Evolutionary conservation across 2,888 invertebrate genomes (phyloP), one percentile per base, ranked within the genome.

Genomic region (Dioctria linearis): DNA sequence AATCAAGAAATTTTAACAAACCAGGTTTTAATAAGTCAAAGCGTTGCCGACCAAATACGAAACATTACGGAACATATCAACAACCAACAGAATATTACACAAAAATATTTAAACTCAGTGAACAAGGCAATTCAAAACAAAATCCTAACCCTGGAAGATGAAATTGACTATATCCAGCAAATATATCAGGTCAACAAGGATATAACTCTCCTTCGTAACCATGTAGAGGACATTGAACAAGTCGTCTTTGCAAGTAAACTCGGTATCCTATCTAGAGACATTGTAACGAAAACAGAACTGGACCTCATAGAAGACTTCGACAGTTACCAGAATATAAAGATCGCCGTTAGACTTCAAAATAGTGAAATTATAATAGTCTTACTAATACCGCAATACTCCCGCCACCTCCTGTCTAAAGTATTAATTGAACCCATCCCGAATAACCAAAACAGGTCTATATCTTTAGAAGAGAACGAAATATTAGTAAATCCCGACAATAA

Each of bases 81-180:
- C n/a, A 67, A 46, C 3, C 67, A 71, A 71, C 71, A 71, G 37
- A 25, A 51, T 11, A 71, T 25, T n/a, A 71, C n/a, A 4, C 37
- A 71, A 51, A 49, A 42, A 6, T 71, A 51, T 51, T 39, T 71
- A 51, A 54, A 71, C 13, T 11, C 49, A 9, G 11, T 54, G 51
- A 39, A 51, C 37, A 51, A 25, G 25, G 25, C 25, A 25, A 25
- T 25, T 25, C 25, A 25, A 3, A 49, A 71, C 4, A 54, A 49
- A 71, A 71, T 71, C 51, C 39, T 71, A 43, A 71, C 25, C n/a
- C 11, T 71, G 9, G 39, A 71, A 51, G 71, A 37, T n/a, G 51
- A 71, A 25, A 71, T 71, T 9, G 54, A 51, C 8, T 67, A 46
- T 13, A 46, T 67, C 11, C 43, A 67, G 8, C 43, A 25, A 25